Evolutionary conservation across 2,113 vertebrate species (phyloP).

Genomic region (Heterotilapia buettikoferi): DNA sequence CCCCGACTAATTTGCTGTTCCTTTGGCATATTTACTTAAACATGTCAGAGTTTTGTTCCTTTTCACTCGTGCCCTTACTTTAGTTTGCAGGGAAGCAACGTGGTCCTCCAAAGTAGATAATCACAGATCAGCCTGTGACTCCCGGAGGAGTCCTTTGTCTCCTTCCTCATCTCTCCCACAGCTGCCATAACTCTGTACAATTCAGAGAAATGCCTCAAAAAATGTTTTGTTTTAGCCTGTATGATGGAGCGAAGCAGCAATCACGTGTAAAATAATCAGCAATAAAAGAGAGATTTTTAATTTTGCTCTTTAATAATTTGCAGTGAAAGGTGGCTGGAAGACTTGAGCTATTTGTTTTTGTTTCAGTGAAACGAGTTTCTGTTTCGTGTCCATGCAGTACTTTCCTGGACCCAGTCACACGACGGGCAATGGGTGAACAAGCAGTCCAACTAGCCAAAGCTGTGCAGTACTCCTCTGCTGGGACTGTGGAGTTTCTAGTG

Average conservation of each 20-base stretch:
- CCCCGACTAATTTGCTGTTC: not conserved
- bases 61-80: not conserved
- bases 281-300: not conserved
- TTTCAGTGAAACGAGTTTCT: not conserved
- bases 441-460: constrained; percentile 92
- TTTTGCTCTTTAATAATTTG: not conserved
- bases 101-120: not conserved
- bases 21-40: not conserved
- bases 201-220: not conserved
- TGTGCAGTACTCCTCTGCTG: constrained; percentile 92
- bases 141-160: not conserved
- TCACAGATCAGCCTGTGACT: not conserved
- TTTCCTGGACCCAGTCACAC: constrained; percentile 85
- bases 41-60: not conserved
- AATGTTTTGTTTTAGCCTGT: not conserved
- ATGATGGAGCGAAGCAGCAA: not conserved
- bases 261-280: not conserved
- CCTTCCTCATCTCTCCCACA: not conserved
- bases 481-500: constrained; percentile 97
- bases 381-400: constrained; percentile 66
- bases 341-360: not conserved
- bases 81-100: not conserved
- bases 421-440: constrained; percentile 93
- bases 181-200: not conserved
- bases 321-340: not conserved